These are phyloP conservation scores for Podarcis raffonei DNA, from an alignment of 2,113 vertebrate species.

Conservation along the genomic window DNA sequence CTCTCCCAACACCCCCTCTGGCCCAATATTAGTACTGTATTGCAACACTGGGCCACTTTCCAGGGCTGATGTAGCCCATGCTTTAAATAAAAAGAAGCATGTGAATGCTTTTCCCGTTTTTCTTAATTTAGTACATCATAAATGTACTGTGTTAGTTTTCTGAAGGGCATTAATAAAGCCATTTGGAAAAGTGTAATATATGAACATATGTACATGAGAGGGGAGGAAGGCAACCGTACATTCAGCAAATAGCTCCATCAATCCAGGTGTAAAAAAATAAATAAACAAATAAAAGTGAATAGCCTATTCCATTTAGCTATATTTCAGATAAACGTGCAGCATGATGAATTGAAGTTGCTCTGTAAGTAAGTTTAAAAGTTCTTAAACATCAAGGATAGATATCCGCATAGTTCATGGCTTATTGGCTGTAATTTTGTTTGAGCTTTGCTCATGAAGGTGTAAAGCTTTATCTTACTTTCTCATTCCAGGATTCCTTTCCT, in stretches of 20 bases:
- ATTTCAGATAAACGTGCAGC: neutral
- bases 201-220: neutral
- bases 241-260: neutral
- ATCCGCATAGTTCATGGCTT: neutral
- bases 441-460: neutral
- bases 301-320: neutral
- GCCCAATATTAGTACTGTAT: no score
- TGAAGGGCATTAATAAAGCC: neutral
- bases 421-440: neutral
- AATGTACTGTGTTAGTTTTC: neutral
- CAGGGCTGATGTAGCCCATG: no score
- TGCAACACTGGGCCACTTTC: no score
- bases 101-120: neutral
- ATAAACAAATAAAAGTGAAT: neutral
- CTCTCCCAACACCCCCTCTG: no score
- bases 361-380: neutral
- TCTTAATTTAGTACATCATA: neutral
- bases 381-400: neutral
- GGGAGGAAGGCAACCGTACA: neutral
- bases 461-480: constrained; percentile 17
- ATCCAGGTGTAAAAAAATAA: neutral
- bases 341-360: neutral
- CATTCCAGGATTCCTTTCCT: neutral
- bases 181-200: neutral
- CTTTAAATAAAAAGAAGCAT: no score